Percentiles rank a stretch among this genome's conserved stretches.
These are phyloP conservation scores for sheep (Ovis aries) DNA, from an alignment of 2,113 vertebrate genomes.

Conservation along the genomic window ARS-UI_Ramb_v3.0 NC_056054.1:189701501-189702000, in stretches of 20 bases:
- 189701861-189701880: neutral
- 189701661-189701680: neutral
- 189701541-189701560: slow-evolving; percentile 4
- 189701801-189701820: neutral
- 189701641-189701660: neutral
- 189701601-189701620: neutral
- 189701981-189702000: neutral
- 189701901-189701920: neutral
- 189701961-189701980: neutral
- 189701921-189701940: neutral
- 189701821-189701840: neutral
- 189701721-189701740: neutral
- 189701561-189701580: neutral
- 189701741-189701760: neutral
- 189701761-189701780: neutral
- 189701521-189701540: slow-evolving; percentile 98
- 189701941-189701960: neutral
- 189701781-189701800: neutral
- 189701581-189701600: neutral
- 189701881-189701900: neutral
- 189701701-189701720: neutral
- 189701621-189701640: neutral
- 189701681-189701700: neutral
- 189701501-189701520: slow-evolving; percentile 98
- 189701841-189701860: neutral